A percentile compares a stretch with the other conserved stretches of the same genome.
Conservation (phyloP, 2,888 invertebrate species). For the Lithophane semibrunnea region DNA sequence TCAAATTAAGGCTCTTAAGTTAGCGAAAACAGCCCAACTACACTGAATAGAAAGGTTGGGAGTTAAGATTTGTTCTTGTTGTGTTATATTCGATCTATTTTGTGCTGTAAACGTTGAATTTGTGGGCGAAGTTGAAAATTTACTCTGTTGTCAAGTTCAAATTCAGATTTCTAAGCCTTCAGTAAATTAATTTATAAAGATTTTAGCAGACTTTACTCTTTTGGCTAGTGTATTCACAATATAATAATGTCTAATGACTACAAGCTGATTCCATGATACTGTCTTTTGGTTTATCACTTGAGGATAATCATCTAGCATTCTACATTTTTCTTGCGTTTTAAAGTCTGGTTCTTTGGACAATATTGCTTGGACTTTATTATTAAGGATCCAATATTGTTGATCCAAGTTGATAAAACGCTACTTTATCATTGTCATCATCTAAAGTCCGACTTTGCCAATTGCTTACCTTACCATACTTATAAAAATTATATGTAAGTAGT, state of each 20-base stretch:
- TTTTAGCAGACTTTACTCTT: not conserved
- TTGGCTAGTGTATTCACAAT: no score
- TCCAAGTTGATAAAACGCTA: not conserved
- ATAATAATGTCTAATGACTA: not conserved
- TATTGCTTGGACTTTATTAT: not conserved
- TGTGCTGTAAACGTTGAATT: conserved; percentile 4
- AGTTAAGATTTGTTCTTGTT: conserved; percentile 50
- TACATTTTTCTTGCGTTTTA: not conserved
- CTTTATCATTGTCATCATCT: not conserved
- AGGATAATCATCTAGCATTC: not conserved
- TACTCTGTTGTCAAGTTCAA: not conserved
- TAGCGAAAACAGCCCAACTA: conserved; percentile 25
- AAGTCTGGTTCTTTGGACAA: not conserved
- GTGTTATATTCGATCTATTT: conserved; percentile 23
- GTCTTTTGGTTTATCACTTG: not conserved
- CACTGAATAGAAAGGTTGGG: conserved; percentile 34
- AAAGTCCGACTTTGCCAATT: no score
- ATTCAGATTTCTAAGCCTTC: not conserved
- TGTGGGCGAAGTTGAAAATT: not conserved
- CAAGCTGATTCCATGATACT: not conserved
- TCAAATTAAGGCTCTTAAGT: conserved; percentile 47
- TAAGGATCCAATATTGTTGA: not conserved
- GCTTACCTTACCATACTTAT: not conserved
- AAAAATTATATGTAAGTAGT: not conserved
- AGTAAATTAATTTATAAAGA: not conserved